Base-by-base conservation (phyloP, 2,113 vertebrate genomes). In the Strix uralensis region DNA sequence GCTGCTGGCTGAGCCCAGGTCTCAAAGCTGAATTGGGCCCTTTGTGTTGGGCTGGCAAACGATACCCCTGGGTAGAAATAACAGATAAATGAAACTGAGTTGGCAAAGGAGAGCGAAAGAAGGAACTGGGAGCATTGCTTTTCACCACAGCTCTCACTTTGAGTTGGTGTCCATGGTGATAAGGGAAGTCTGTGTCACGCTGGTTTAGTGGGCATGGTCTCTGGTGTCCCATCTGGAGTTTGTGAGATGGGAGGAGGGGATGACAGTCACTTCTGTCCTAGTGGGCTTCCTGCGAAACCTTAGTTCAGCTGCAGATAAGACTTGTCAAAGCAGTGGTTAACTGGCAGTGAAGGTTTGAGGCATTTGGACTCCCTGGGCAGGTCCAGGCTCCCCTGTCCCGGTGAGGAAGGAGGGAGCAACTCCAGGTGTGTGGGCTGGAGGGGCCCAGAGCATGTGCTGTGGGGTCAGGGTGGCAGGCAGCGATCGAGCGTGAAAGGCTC, bases 41-140 rank as follows among this genome's bases (percentile, higher is more conserved):
- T 92, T 96, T 97, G 97, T 96, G 46, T 55, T 63, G 42, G 71
- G 63, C 93, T 88, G 93, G 67, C 51, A 96, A 90, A 82, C 4
- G 74, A 97, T 97, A 96, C 55, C 71, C 91, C 90, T 95, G 94
- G 91, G 89, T 96, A 92, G 78, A 86, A 95, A 80, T 73, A 84
- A 75, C 79, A 94, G 67, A 74, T 89, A 92, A 94, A 80, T 58
- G 58, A 85, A 86, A 75, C 8, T 13, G 78, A 75, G 29, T 87
- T 91, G 34, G 66, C 42, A 63, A 17, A 87, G 84, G 81, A 86
- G 5, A 58, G 49, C 2, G 2, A 90, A 93, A 97, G 72, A 51
- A 92, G 94, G 96, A 94, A 90, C 55, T 9, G 72, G 87, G 63
- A 93, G 70, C 46, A 42, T 17, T 32, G 74, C 71, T 91, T 91